Conservation (phyloP, 2,113 vertebrate species). For the Mellivora capensis region DNA sequence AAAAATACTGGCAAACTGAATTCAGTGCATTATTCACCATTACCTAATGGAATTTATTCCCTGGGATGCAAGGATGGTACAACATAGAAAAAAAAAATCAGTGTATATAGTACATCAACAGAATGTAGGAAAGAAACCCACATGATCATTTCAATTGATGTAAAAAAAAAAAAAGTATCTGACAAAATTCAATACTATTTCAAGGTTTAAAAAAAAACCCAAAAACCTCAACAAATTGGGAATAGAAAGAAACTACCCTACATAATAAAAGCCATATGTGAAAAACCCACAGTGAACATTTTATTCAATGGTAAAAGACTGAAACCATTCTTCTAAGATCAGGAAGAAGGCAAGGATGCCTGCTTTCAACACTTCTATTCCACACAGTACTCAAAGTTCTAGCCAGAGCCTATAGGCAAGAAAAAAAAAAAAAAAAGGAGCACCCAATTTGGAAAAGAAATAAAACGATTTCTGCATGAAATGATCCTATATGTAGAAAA, state of each 20-base stretch:
- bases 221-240: background rate
- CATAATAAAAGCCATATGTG: background rate
- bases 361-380: background rate
- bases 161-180: background rate
- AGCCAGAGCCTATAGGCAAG: background rate
- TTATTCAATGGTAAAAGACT: background rate
- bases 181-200: background rate
- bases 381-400: background rate
- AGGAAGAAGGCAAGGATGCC: background rate
- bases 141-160: background rate
- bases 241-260: background rate
- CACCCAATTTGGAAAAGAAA: background rate
- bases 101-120: background rate
- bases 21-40: background rate
- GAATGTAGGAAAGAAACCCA: background rate
- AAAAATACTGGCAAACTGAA: background rate
- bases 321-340: background rate
- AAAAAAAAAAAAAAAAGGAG: background rate
- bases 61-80: background rate
- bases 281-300: background rate
- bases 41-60: background rate
- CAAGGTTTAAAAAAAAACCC: background rate
- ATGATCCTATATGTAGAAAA: background rate
- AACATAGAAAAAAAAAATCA: background rate
- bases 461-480: background rate